These are phyloP conservation scores for Tamias sibiricus DNA, from an alignment of 2,113 vertebrate genomes.

Conservation along the genomic window DNA sequence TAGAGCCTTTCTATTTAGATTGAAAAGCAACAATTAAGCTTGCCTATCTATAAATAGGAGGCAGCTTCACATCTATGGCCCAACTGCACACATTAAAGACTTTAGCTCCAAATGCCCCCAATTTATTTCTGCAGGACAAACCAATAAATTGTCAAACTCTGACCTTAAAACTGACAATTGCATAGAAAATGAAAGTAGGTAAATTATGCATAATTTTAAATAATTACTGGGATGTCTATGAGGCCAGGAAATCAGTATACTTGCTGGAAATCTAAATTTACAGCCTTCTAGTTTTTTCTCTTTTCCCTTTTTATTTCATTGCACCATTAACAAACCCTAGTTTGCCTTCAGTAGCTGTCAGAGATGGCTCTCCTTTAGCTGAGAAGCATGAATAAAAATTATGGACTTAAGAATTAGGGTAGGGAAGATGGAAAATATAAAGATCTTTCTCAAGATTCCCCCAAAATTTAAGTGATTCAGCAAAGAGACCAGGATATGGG, in stretches of 20 bases:
- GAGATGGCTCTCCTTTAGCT: conserved; percentile 13
- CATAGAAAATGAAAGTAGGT: conserved; percentile 58
- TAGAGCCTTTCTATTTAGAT: conserved; percentile 75
- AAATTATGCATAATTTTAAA: conserved; percentile 66
- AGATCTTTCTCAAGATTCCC: conserved; percentile 1
- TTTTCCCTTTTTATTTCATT: not conserved
- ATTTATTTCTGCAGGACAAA: conserved; percentile 72
- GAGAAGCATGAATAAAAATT: conserved; percentile 16
- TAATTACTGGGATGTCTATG: conserved; percentile 49
- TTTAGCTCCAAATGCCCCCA: conserved; percentile 52
- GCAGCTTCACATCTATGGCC: conserved; percentile 40
- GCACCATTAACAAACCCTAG: not conserved
- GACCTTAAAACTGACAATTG: conserved; percentile 68
- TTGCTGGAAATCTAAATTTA: conserved; percentile 50
- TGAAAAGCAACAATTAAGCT: conserved; percentile 76
- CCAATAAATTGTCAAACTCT: conserved; percentile 56
- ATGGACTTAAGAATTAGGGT: conserved; percentile 15
- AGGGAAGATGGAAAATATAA: not conserved
- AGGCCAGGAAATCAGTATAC: conserved; percentile 48
- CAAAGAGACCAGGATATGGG: not conserved
- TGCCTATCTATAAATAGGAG: conserved; percentile 75
- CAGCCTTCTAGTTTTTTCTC: not conserved
- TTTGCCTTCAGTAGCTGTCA: conserved; percentile 42
- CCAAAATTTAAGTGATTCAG: not conserved
- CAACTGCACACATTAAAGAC: conserved; percentile 60